Evolutionary conservation across 2,888 invertebrate genomes (phyloP).

Genomic region (Cephonodes hylas): DNA sequence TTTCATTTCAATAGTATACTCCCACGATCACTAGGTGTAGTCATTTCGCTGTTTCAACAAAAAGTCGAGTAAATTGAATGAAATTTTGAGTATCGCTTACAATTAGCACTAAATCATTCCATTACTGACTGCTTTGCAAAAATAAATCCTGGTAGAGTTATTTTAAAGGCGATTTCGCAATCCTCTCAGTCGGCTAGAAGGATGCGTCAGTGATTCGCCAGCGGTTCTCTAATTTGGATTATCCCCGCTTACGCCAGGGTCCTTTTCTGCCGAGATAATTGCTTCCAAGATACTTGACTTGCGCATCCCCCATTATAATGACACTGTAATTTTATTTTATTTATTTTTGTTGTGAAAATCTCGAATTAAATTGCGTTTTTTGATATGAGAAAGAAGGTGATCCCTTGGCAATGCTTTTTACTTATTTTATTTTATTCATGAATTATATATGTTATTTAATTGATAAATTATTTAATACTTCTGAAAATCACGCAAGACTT

Average conservation of each 20-base stretch:
- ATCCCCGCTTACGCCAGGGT: not conserved
- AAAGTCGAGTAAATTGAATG: no score
- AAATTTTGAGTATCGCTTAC: not conserved
- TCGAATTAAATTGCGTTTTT: not conserved
- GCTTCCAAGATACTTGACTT: constrained; percentile 8
- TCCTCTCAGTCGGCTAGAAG: not conserved
- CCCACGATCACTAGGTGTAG: no score
- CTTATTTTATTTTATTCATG: no score
- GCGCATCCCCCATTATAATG: constrained; percentile 3
- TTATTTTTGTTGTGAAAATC: not conserved
- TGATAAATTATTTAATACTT: no score
- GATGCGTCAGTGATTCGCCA: not conserved
- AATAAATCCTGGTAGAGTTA: no score
- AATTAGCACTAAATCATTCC: not conserved
- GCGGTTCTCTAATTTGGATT: not conserved
- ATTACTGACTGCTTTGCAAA: not conserved
- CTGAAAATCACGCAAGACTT: no score
- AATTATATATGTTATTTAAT: no score
- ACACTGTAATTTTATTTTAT: not conserved
- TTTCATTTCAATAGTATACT: not conserved
- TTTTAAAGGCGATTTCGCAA: not conserved
- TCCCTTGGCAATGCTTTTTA: no score
- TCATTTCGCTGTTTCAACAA: no score
- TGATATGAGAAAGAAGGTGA: no score
- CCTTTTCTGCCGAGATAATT: constrained; percentile 4